Conservation (phyloP, 2,113 vertebrate species). For the Delphinus delphis region DNA sequence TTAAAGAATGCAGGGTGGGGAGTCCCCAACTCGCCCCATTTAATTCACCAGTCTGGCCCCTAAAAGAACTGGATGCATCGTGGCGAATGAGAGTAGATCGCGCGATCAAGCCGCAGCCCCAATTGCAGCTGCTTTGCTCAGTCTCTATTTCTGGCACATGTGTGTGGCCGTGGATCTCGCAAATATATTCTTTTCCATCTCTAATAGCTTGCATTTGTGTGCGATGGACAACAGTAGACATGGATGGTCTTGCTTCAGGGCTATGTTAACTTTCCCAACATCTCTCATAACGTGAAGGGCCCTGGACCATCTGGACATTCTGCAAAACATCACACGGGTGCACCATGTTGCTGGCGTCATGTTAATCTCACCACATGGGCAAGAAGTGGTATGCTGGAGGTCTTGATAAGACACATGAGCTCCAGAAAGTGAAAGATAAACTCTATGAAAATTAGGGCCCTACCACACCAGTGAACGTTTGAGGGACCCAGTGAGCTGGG, state of each 20-base stretch:
- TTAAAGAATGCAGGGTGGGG: conserved; percentile 8
- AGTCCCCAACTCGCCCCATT: background rate
- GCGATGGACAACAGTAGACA: background rate
- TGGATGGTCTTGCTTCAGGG: background rate
- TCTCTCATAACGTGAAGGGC: background rate
- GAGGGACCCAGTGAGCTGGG: background rate
- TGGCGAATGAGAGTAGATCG: background rate
- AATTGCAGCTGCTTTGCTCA: background rate
- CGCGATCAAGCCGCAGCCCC: background rate
- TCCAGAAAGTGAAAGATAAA: background rate
- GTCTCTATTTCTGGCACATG: background rate
- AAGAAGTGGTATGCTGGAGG: background rate
- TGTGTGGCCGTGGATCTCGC: background rate
- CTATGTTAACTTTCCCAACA: background rate
- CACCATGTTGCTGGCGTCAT: background rate
- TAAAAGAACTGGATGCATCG: background rate
- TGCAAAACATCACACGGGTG: background rate
- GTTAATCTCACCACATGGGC: background rate
- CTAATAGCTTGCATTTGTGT: background rate
- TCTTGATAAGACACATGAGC: background rate
- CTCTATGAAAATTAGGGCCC: background rate
- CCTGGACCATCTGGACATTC: background rate
- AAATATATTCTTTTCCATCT: background rate
- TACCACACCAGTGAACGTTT: background rate
- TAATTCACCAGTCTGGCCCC: background rate